Evolutionary conservation across 2,113 vertebrate species (phyloP).

Genomic region (Misgurnus mizolepis): DNA sequence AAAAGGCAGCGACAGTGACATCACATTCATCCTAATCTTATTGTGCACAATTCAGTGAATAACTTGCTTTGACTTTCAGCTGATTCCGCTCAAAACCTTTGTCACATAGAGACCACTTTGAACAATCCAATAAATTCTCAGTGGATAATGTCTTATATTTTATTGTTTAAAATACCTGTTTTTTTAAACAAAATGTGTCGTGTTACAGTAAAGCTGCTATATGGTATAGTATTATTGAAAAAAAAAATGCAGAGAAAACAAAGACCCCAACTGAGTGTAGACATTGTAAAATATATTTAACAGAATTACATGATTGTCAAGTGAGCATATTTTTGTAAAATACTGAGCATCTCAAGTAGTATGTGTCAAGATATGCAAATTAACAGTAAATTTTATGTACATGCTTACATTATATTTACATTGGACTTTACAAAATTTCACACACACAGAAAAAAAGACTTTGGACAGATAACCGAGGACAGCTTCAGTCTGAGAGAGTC

Average conservation of each 20-base stretch:
- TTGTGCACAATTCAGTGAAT: too few relatives aligned
- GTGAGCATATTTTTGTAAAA: conserved; percentile 60
- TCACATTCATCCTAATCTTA: too few relatives aligned
- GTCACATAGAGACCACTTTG: too few relatives aligned
- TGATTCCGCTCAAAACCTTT: too few relatives aligned
- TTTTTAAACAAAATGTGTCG: too few relatives aligned
- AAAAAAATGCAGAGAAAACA: conserved; percentile 40
- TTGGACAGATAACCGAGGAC: conserved; percentile 41
- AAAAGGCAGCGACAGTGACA: too few relatives aligned
- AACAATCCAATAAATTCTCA: too few relatives aligned
- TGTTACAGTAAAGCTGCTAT: too few relatives aligned
- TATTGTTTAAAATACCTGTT: too few relatives aligned
- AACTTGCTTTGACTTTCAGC: too few relatives aligned
- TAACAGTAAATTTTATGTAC: conserved; percentile 48
- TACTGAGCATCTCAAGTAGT: conserved; percentile 60
- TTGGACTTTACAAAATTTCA: conserved; percentile 60
- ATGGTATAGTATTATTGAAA: neutral
- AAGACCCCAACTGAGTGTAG: conserved; percentile 41
- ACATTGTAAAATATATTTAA: conserved; percentile 66
- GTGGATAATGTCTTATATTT: too few relatives aligned
- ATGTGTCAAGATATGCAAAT: conserved; percentile 59
- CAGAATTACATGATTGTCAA: conserved; percentile 77
- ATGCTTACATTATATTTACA: conserved; percentile 70
- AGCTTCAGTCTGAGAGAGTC: conserved; percentile 48
- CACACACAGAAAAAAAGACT: conserved; percentile 52